Evolutionary conservation across 2,888 invertebrate genomes (phyloP), one percentile per base, ranked within the genome.

Genomic region (Xylota sylvarum): DNA sequence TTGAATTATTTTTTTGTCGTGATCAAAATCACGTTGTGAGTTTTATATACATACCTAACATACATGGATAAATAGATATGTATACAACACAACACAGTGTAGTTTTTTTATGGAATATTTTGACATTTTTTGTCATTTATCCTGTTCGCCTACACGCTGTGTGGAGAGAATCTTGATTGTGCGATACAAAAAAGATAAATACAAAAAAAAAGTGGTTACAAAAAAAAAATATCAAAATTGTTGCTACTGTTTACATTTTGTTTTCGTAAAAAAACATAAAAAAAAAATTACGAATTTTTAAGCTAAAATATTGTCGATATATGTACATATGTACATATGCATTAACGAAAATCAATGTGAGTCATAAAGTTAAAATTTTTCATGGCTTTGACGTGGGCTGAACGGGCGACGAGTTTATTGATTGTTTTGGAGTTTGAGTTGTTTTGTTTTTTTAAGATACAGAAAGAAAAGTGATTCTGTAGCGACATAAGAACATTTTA

Each of bases 21-120:
- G 79, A 80, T 73, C 58, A 80, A 73, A 80, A 80, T 80, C 72
- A 80, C 65, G 79, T 80, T 79, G 69, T 30, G 40, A 69, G 19
- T 62, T 69, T 48, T 72, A 32, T 72, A 6, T 10, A 17, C 35
- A 55, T 6, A 32, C 32, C n/a, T n/a, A n/a, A n/a, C n/a, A n/a
- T n/a, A n/a, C n/a, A n/a, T n/a, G n/a, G n/a, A 32, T 5, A 5
- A 3, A 3, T 32, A 23, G 1, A 3, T 23, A 23, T 23, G 23
- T 23, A 23, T 23, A 23, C 2, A 23, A 23, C 3, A 23, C 23
- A 23, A 3, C 37, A 40, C 14, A 7, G 9, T 43, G 32, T n/a
- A n/a, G n/a, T 70, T 43, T 60, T 62, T 62, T 72, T 72, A 12
- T 55, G 17, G 67, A 52, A 77, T 77, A 58, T 50, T 70, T 70